Evolutionary conservation across 2,888 invertebrate species (phyloP), one percentile per base, ranked within the genome.

Genomic region (Epiblema foenella): DNA sequence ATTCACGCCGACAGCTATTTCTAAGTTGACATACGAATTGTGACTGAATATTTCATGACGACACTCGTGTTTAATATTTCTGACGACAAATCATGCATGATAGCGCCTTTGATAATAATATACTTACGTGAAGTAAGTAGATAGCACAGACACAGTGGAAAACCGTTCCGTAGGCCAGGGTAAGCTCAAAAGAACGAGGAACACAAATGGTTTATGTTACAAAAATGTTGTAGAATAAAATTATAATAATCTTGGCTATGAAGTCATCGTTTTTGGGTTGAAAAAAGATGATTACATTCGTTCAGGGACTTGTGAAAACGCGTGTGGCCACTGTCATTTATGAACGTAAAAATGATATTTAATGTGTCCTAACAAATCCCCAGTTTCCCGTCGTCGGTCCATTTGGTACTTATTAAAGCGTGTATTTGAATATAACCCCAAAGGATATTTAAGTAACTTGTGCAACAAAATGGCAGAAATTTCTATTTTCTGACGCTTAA

Each of bases 51-150:
- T 52, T 20, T 12, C 20, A 52, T 20, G 12, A 52, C 20, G 20
- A 18, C 52, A 10, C 51, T 20, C 52, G 12, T 24, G 52, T 11
- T 52, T n/a, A 46, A 46, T 24, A 15, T 11, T 18, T 11, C 24
- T 20, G 7, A 7, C 15, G 52, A 20, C 20, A 20, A 54, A 20
- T 54, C 20, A 12, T 20, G 20, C 52, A 54, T 20, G 24, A 54
- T 54, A 54, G 15, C 20, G 24, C 20, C 52, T 12, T 24, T 54
- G 20, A 54, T 54, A 54, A 54, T 54, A 54, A 24, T 20, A 33
- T 3, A 33, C 52, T 54, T 54, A 20, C 10, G 5, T 24, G 12
- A 11, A 15, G 24, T 5, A 24, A n/a, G n/a, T 46, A 8, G n/a
- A n/a, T n/a, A 8, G 33, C 7, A 33, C 33, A 8, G 33, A 33